Base-by-base conservation (phyloP, 2,113 vertebrate genomes). In the Bubalus kerabau region DNA sequence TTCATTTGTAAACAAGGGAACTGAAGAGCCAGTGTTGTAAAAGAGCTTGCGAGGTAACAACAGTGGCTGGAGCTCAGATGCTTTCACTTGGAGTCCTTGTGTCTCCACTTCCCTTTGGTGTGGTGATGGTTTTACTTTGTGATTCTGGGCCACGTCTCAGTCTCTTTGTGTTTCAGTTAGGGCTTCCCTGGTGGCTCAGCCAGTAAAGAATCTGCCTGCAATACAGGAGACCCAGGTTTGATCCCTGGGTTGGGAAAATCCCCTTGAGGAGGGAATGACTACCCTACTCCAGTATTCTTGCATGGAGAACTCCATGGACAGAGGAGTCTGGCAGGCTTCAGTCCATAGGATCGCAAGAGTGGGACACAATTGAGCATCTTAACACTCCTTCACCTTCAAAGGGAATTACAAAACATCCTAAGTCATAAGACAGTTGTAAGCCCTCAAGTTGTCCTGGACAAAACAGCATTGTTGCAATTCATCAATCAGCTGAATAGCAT, bases 401-500 rank as follows among this genome's bases (percentile, higher is more conserved):
- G 64, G 24, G 52, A 92, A 95, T 96, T 76, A 48, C 26, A 78
- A 92, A 83, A 78, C 81, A 71, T 76, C 71, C 88, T 21, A 93
- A 93, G 56, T 59, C 92, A 32, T 48, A 43, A 96, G 95, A 60
- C 43, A 96, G 40, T 90, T 71, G 15, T 52, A 95, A 97, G 59
- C 19, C 74, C n/a, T 96, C 67, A 87, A 90, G 89, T 71, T 91
- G 94, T 97, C 88, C 94, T 94, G 78, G 78, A 97, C 96, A 94
- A 92, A 95, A 80, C 23, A 54, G 43, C 80, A 90, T 94, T 93
- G 59, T 95, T 98, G 97, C 89, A 97, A 98, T 98, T 98, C 95
- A 98, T 96, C 97, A 94, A 97, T 97, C 95, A 91, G 88, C 98
- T 98, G 95, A 98, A 98, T 98, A 97, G 97, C 91, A 84, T 97